These are phyloP conservation scores for Macheiramphus alcinus DNA, from an alignment of 2,113 vertebrate genomes.

Conservation along the genomic window DNA sequence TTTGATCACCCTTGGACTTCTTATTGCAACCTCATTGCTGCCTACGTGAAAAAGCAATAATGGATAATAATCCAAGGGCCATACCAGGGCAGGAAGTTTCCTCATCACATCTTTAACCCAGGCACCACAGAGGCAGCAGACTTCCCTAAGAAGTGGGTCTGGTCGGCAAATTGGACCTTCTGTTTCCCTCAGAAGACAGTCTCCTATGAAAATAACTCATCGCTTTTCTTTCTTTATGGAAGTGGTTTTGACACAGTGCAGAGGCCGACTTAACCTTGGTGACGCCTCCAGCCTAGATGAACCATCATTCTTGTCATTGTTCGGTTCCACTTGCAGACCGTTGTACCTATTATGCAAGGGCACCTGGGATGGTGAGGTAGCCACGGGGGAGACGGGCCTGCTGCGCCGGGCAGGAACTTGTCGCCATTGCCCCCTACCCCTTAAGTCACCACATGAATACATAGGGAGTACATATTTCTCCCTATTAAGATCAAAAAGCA, in stretches of 20 bases:
- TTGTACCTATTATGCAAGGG: not conserved
- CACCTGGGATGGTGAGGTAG: not conserved
- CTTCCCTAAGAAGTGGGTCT: not conserved
- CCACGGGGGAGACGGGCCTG: rapidly evolving
- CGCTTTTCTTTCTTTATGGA: not conserved
- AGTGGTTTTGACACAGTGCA: not conserved
- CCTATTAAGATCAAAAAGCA: not conserved
- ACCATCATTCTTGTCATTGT: not conserved
- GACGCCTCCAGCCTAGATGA: not conserved
- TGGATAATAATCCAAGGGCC: not conserved
- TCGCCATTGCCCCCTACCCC: not conserved
- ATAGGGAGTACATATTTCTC: not conserved
- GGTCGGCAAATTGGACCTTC: not conserved
- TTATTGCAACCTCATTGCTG: not conserved
- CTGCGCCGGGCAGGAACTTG: not conserved
- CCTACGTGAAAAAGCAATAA: not conserved
- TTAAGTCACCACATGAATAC: not conserved
- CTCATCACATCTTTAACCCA: not conserved
- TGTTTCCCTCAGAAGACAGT: not conserved
- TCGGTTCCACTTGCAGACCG: not conserved
- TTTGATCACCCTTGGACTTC: not conserved
- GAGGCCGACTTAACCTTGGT: not conserved
- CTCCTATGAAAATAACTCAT: not conserved
- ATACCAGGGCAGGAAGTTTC: not conserved
- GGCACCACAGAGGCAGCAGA: not conserved